Evolutionary conservation across 2,797 vertebrate species (phyloP), one percentile per base, ranked within the genome.

Genomic region (Alca torda): DNA sequence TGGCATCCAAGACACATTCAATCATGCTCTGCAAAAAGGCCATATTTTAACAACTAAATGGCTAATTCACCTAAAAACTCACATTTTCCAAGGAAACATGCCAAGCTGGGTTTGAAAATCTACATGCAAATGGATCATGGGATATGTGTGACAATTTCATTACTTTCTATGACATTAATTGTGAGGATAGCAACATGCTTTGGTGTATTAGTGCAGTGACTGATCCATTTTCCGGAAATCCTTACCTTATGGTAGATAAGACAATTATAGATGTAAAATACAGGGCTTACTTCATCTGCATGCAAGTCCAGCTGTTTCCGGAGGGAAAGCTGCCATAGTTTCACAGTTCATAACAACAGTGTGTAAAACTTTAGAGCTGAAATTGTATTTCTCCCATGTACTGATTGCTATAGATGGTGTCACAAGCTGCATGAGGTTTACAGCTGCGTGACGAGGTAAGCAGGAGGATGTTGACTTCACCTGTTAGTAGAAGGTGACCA

Each of bases 81-180:
- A 92, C 6, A 78, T 96, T 97, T 97, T 97, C 95, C 94, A 89
- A 78, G 54, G 64, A 87, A 94, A 61, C 17, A 14, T 61, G 87
- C 84, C 94, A 96, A 96, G 59, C 25, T 63, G 54, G 2, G 14
- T 59, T 92, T 92, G 50, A 89, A 93, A 95, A 91, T 67, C 39
- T 75, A 18, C 16, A 17, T 72, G 61, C 39, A 85, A 89, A 72
- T 24, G 19, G 57, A 78, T 85, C 43, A 35, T 37, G 59, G 65
- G 57, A 45, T 75, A 69, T 16, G 6, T 39, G 35, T 63, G 73
- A 76, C 64, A 87, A 81, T 87, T 93, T 85, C 6, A 25, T 41
- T 0, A 17, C 30, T 92, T 91, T 93, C 35, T 73, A 11, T 50
- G 26, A 60, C 48, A 35, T 10, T 72, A 64, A 30, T 4, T 68